Percentiles rank a stretch among this genome's conserved stretches.
These are phyloP conservation scores for Adrianichthys oophorus DNA, from an alignment of 2,797 vertebrate species.

Conservation along the genomic window DNA sequence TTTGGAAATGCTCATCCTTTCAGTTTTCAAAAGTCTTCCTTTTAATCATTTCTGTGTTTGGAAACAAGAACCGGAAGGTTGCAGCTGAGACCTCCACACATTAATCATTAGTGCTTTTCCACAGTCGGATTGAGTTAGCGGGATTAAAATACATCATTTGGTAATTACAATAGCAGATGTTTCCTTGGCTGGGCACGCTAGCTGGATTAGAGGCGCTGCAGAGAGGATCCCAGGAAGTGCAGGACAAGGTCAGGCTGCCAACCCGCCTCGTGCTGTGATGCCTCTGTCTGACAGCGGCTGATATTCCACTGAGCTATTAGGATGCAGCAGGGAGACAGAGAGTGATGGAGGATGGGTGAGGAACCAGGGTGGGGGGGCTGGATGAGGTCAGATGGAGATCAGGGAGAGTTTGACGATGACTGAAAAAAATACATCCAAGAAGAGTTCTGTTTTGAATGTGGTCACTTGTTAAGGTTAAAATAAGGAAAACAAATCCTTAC, in stretches of 20 bases:
- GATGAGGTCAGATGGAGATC: constrained; percentile 4
- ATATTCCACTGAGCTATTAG: constrained; percentile 40
- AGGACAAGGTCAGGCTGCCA: constrained; percentile 66
- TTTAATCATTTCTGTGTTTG: neutral
- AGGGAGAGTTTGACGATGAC: constrained; percentile 9
- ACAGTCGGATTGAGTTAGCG: constrained; percentile 46
- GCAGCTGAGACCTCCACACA: constrained; percentile 4
- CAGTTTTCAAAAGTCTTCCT: constrained; percentile 7
- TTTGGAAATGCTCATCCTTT: constrained; percentile 1
- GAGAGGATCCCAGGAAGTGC: constrained; percentile 50
- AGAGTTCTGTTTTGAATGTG: neutral
- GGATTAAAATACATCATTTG: constrained; percentile 69
- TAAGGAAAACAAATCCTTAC: neutral
- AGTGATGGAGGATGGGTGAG: constrained; percentile 11
- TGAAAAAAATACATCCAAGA: constrained; percentile 1
- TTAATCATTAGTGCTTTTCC: constrained; percentile 28
- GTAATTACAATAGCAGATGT: constrained; percentile 70
- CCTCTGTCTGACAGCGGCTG: constrained; percentile 52
- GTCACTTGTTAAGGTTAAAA: neutral
- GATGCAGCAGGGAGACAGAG: constrained; percentile 7
- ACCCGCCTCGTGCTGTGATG: constrained; percentile 59
- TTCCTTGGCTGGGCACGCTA: constrained; percentile 51
- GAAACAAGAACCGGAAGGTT: neutral
- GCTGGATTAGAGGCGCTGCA: constrained; percentile 53
- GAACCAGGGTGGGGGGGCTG: neutral